These are phyloP conservation scores for Agrypnia vestita DNA, from an alignment of 1,140 invertebrate species.

Conservation along the genomic window DNA sequence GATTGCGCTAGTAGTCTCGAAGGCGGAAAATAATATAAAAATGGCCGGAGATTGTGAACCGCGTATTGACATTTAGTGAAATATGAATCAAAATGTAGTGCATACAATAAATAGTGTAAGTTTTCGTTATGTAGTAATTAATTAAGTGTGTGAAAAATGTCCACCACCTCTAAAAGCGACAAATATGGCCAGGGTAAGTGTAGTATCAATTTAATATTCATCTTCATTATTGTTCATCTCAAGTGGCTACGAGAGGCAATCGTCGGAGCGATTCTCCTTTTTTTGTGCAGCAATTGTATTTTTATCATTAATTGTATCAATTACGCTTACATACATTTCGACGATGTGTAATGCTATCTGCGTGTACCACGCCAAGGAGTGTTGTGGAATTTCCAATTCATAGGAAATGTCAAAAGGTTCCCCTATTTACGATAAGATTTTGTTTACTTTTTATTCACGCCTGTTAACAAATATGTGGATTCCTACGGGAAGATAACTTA, in stretches of 20 bases:
- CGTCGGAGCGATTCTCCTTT: slow-evolving; percentile 41
- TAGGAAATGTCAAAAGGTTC: slow-evolving; percentile 44
- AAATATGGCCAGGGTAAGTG: slow-evolving; percentile 44
- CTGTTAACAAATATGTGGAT: neutral
- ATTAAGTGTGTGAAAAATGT: slow-evolving; percentile 41
- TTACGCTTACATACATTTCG: slow-evolving; percentile 22
- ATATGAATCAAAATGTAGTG: slow-evolving; percentile 47
- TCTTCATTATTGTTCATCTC: slow-evolving; percentile 42
- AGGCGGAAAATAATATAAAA: slow-evolving; percentile 40
- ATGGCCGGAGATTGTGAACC: slow-evolving; percentile 45
- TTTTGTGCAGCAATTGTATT: slow-evolving; percentile 38
- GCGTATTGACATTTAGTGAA: slow-evolving; percentile 49
- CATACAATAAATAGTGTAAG: slow-evolving; percentile 44
- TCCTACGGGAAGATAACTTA: too few species aligned
- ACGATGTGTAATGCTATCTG: neutral
- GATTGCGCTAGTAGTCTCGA: slow-evolving; percentile 29
- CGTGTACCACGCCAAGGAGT: slow-evolving; percentile 34
- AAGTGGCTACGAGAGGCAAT: slow-evolving; percentile 30
- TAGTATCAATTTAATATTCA: slow-evolving; percentile 30
- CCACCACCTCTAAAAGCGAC: slow-evolving; percentile 43
- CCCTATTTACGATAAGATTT: neutral
- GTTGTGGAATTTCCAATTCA: neutral
- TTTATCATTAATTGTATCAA: slow-evolving; percentile 48
- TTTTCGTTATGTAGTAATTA: slow-evolving; percentile 47
- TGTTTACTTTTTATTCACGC: slow-evolving; percentile 27